Conservation (phyloP, 30 jellyfish, hydroid and myxozoan genomes). For the Phacellophora camtschatica region DNA sequence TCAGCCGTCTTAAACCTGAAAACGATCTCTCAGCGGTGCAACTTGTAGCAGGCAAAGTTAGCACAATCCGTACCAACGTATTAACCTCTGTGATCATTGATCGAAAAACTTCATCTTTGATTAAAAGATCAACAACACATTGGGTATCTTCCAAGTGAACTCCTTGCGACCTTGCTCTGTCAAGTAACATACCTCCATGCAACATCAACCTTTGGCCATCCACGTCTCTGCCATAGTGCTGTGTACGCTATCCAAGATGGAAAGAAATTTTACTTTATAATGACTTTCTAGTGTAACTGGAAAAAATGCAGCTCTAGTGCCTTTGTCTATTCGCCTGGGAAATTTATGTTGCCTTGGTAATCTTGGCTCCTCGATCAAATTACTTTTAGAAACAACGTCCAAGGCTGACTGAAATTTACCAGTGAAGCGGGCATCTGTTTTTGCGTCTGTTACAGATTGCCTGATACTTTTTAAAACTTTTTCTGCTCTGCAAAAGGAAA, state of each 20-base stretch:
- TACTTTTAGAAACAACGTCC: conserved; percentile 1
- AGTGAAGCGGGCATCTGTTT: conserved; percentile 1
- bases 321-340: conserved; percentile 28
- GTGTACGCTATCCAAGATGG: conserved; percentile 19
- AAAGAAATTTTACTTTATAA: not conserved
- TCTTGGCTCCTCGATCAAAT: conserved; percentile 22
- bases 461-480: conserved; percentile 2
- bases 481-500: conserved; percentile 26
- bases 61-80: conserved; percentile 3
- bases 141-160: conserved; percentile 2
- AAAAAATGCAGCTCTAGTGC: conserved; percentile 4
- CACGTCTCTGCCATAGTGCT: conserved; percentile 41
- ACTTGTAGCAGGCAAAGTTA: conserved; percentile 38
- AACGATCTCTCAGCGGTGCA: conserved; percentile 17
- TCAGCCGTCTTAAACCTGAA: not conserved
- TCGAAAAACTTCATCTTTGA: conserved; percentile 1
- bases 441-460: conserved; percentile 20
- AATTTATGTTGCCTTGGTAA: conserved; percentile 28
- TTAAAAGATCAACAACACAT: conserved; percentile 8
- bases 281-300: conserved; percentile 31
- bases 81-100: conserved; percentile 19
- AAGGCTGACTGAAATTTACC: not conserved
- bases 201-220: not conserved
- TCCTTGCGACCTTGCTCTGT: not conserved
- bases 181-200: conserved; percentile 2